phyloP scores from a whole-genome alignment of 1,140 invertebrate species.

The Danaus plexippus region DNA sequence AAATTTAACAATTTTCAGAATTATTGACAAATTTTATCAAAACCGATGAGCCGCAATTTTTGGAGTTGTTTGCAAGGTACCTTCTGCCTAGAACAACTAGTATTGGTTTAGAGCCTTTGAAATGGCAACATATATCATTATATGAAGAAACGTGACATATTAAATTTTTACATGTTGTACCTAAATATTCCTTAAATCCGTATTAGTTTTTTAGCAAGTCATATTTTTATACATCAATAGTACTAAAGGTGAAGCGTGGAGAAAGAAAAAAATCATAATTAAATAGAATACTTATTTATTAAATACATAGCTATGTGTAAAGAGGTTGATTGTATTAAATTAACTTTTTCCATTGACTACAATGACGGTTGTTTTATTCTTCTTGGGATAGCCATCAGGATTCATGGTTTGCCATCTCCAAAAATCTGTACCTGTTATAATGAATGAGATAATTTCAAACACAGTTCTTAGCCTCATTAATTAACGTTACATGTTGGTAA shows the following conservation, averaged over 20 bases:
- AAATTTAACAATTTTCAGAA: slow-evolving; percentile 70
- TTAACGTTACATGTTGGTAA: too few species aligned
- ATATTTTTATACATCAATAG: slow-evolving; percentile 11
- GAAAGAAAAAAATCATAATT: slow-evolving; percentile 12
- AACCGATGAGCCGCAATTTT: slow-evolving; percentile 73
- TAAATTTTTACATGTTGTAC: not conserved
- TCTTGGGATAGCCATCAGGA: slow-evolving; percentile 81
- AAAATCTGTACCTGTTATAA: slow-evolving; percentile 82
- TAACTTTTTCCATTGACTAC: slow-evolving; percentile 59
- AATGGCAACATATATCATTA: slow-evolving; percentile 80
- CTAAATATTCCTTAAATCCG: too few species aligned
- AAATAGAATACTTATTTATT: slow-evolving; percentile 33
- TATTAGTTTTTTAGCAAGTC: not conserved
- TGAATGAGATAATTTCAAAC: slow-evolving; percentile 22
- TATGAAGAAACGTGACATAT: slow-evolving; percentile 51
- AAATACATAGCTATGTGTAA: slow-evolving; percentile 23
- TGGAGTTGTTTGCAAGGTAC: slow-evolving; percentile 93
- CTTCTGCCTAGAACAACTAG: slow-evolving; percentile 87
- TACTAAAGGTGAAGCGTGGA: slow-evolving; percentile 1
- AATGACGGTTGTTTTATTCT: slow-evolving; percentile 49
- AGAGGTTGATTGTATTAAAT: slow-evolving; percentile 7
- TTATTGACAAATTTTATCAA: slow-evolving; percentile 75
- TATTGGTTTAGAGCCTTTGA: slow-evolving; percentile 87
- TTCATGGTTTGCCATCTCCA: slow-evolving; percentile 93
- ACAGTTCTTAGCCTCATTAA: not conserved